Evolutionary conservation across 92 coral and sea anemone species (phyloP).

Genomic region (Zoanthus sansibaricus): DNA sequence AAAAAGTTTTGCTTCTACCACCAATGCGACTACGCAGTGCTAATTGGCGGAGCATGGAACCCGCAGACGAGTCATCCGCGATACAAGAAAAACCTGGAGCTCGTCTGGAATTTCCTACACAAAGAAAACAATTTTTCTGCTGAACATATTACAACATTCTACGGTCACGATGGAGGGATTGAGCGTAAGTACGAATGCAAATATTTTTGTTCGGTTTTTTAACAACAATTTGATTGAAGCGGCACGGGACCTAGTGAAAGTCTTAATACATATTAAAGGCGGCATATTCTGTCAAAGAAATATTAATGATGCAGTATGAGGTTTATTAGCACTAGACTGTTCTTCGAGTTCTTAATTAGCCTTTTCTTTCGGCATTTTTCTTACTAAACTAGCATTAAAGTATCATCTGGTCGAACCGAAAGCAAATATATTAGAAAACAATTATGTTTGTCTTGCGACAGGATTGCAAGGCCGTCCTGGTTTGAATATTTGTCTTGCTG

Average conservation of each 20-base stretch:
- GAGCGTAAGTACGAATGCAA: slow-evolving; percentile 83
- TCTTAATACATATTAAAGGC: slow-evolving; percentile 80
- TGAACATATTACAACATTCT: slow-evolving; percentile 79
- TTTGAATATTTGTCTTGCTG: slow-evolving; percentile 44
- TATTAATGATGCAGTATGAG: slow-evolving; percentile 67
- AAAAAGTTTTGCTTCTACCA: slow-evolving; percentile 61
- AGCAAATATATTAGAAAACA: slow-evolving; percentile 27
- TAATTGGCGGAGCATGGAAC: slow-evolving; percentile 91
- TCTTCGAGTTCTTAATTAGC: slow-evolving; percentile 65
- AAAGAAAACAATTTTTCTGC: slow-evolving; percentile 69
- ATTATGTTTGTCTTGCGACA: slow-evolving; percentile 48
- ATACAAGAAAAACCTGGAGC: slow-evolving; percentile 74
- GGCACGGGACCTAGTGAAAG: slow-evolving; percentile 56
- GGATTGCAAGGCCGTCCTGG: slow-evolving; percentile 6
- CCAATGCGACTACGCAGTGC: slow-evolving; percentile 89
- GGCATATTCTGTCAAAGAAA: slow-evolving; percentile 79
- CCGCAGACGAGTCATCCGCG: slow-evolving; percentile 73
- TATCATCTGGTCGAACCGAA: slow-evolving; percentile 17
- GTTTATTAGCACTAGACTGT: slow-evolving; percentile 71
- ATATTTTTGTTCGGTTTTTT: slow-evolving; percentile 51
- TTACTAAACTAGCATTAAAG: background rate
- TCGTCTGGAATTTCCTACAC: slow-evolving; percentile 81
- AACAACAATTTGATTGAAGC: slow-evolving; percentile 49
- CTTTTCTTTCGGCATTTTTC: slow-evolving; percentile 45
- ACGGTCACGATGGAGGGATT: slow-evolving; percentile 78